Base-by-base conservation (phyloP, 1,140 invertebrate genomes). In the Ridgeia piscesae region DNA sequence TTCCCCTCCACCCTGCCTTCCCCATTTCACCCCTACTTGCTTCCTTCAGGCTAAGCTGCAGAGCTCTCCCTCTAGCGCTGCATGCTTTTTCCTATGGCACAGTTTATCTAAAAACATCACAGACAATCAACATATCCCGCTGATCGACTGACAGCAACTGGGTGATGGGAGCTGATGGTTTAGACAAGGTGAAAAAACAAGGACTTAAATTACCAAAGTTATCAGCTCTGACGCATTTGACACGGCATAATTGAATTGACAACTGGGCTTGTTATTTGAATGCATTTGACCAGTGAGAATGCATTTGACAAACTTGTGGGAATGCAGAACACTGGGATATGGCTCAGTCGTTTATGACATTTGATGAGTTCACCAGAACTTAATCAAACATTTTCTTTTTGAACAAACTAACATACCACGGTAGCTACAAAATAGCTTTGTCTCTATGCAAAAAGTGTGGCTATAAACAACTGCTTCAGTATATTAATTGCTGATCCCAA, bases 91-190 rank as follows among this genome's bases (percentile, higher is more conserved):
- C 48, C 8, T 14, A 77, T 77, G 58, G 58, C 58, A 77, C 11
- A 77, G 58, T 77, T 77, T 77, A 77, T 77, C 58, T 77, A 77
- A 77, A 77, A 77, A 77, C 58, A 77, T 77, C 58, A 77, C 58
- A 14, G 58, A 77, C 58, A 77, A 77, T 77, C 58, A 77, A 77
- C 58, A 77, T 77, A 21, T 77, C 58, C 58, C 27, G 58, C 58
- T 14, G 17, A 8, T 8, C 48, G 8, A 4, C 58, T 77, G 58
- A 2, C 58, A 27, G 58, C 27, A 31, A 17, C 58, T 77, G 58
- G 11, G 11, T 77, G 58, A 17, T 77, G 58, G 58, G 4, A 77
- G 27, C 27, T 77, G 17, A 77, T 77, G 58, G 58, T 77, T 77
- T 77, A 77, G 58, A 77, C 58, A 77, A 77, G 58, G 2, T 77